Evolutionary conservation across 1,140 invertebrate species (phyloP).

Genomic region (Linepithema humile): DNA sequence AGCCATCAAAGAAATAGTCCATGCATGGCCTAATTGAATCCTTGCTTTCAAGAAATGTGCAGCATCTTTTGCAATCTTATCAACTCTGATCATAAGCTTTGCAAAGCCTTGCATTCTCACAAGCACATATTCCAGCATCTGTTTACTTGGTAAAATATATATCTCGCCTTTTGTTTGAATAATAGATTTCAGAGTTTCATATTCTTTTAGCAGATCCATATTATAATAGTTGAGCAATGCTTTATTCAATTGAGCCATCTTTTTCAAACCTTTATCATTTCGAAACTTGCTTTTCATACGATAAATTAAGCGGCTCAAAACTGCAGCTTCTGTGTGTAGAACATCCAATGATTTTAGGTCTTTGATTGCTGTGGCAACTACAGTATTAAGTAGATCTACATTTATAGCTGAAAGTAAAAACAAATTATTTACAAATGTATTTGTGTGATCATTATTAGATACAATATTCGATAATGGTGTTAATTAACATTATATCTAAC

Average conservation of each 20-base stretch:
- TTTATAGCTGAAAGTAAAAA: slow-evolving; percentile 66
- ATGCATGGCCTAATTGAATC: slow-evolving; percentile 85
- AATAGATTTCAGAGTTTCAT: slow-evolving; percentile 78
- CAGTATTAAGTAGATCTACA: slow-evolving; percentile 58
- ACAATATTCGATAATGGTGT: not conserved
- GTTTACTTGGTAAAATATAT: slow-evolving; percentile 84
- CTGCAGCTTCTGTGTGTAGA: slow-evolving; percentile 85
- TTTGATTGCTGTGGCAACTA: slow-evolving; percentile 73
- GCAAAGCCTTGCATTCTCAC: slow-evolving; percentile 85
- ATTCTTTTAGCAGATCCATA: slow-evolving; percentile 80
- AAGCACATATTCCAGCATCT: slow-evolving; percentile 86
- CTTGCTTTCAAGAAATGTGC: slow-evolving; percentile 84
- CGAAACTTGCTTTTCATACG: slow-evolving; percentile 87
- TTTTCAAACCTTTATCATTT: slow-evolving; percentile 86
- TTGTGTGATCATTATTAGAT: not conserved
- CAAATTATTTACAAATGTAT: not conserved
- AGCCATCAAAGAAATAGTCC: slow-evolving; percentile 85
- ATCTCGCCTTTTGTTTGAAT: slow-evolving; percentile 76
- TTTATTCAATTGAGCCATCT: slow-evolving; percentile 85
- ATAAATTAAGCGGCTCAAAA: slow-evolving; percentile 86
- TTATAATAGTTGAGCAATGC: slow-evolving; percentile 85
- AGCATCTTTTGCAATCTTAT: slow-evolving; percentile 81
- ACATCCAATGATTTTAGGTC: slow-evolving; percentile 83
- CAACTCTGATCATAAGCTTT: slow-evolving; percentile 85
- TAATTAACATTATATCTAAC: not conserved